Evolutionary conservation across 2,797 vertebrate species (phyloP), one percentile per base, ranked within the genome.

Genomic region (Potorous gilbertii): DNA sequence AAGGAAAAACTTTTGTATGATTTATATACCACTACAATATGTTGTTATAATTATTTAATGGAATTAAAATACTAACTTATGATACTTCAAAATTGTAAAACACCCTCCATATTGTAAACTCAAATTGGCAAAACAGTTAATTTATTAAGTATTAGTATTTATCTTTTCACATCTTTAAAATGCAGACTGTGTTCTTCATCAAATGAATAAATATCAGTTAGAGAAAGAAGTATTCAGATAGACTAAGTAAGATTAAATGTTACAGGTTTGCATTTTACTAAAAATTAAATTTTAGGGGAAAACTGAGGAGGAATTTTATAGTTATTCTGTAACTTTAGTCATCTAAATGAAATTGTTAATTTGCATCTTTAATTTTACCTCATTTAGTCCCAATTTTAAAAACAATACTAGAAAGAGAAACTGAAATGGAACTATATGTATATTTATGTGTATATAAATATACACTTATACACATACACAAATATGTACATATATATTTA

Each of bases 61-160:
- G 92, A 55, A 97, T 95, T 97, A 95, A 97, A 97, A 97, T 96
- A 95, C 90, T 98, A 98, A 97, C 95, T 97, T 96, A 97, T 95
- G 62, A 96, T 56, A 94, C 95, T 97, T 97, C 95, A 93, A 54
- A 96, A 81, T 94, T 97, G 97, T 94, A 55, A 95, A 95, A 90
- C 50, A 31, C 90, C 96, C 66, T 96, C 96, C 46, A 90, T 16
- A 59, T 56, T 56, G 95, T 95, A 87, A 87, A n/a, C 74, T 96
- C 54, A 55, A 55, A 55, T 55, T 74, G 62, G 18, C 59, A 94
- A 96, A 95, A 95, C 54, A 50, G 46, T 31, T 95, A 21, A 95
- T 94, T 97, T 96, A 96, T 95, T 95, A 96, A 62, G 31, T 62
- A 16, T 90, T 28, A 93, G 31, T 18, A 90, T 92, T 50, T 95